A percentile compares a stretch with the other conserved stretches of the same genome.
Evolutionary conservation across 1,140 invertebrate species (phyloP).

Genomic region (Sarcophaga peregrina): DNA sequence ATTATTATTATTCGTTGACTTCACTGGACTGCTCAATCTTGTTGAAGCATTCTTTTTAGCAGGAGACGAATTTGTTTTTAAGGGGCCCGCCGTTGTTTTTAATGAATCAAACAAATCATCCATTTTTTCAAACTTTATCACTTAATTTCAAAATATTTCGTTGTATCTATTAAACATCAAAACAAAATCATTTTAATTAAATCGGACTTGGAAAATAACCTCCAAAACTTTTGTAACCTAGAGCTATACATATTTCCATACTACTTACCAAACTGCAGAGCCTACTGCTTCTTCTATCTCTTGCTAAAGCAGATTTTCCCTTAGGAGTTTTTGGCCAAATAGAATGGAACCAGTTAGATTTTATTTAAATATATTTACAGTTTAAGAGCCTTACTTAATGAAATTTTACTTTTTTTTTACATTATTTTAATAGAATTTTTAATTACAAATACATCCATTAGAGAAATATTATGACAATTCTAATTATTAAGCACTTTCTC

Average conservation of each 20-base stretch:
- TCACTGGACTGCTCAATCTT: background rate
- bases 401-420: no score
- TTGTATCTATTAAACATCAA: background rate
- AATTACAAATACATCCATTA: no score
- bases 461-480: no score
- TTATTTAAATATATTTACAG: no score
- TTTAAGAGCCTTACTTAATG: no score
- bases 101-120: slow-evolving; percentile 39
- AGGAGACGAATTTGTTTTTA: background rate
- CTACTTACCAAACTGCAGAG: background rate
- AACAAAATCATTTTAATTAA: background rate
- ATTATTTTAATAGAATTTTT: no score
- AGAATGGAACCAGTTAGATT: no score
- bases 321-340: background rate
- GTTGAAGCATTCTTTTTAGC: background rate
- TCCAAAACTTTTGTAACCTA: background rate
- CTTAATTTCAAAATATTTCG: no score
- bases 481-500: no score
- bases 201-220: background rate
- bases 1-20: background rate
- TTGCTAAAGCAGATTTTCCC: background rate
- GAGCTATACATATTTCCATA: background rate
- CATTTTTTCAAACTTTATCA: slow-evolving; percentile 26
- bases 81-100: slow-evolving; percentile 22
- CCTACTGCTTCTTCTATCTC: background rate